A percentile compares a stretch with the other conserved stretches of the same genome.
Conservation (phyloP, 2,888 invertebrate species). For the Drosophila nigritarsus region DNA sequence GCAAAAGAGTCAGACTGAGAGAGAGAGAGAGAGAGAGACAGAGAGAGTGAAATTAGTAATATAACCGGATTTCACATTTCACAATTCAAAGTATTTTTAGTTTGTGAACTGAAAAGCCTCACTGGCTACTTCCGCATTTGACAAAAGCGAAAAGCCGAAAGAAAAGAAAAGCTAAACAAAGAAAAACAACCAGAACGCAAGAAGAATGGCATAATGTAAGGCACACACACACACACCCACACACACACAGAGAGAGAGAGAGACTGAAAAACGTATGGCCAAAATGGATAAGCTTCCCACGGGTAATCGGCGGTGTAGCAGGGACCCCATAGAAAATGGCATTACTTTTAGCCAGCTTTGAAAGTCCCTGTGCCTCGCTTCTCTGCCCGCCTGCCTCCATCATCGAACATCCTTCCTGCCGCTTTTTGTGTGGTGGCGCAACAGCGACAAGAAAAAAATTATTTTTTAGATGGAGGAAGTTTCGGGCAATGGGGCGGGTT, state of each 20-base stretch:
- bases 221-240: slow-evolving; percentile 10
- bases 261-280: slow-evolving; percentile 70
- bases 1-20: neutral
- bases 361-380: neutral
- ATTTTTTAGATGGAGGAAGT: neutral
- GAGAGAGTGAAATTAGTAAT: slow-evolving; percentile 63
- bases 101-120: slow-evolving; percentile 23
- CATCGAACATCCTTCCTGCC: slow-evolving; percentile 48
- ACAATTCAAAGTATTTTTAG: slow-evolving; percentile 72
- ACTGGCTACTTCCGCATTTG: slow-evolving; percentile 61
- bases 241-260: neutral
- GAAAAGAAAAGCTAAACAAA: slow-evolving; percentile 51
- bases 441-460: slow-evolving; percentile 20
- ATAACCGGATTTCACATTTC: slow-evolving; percentile 69
- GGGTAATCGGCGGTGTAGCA: slow-evolving; percentile 36
- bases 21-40: slow-evolving; percentile 2
- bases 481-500: neutral
- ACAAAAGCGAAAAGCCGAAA: slow-evolving; percentile 65
- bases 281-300: slow-evolving; percentile 74
- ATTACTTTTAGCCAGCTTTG: slow-evolving; percentile 52
- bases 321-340: slow-evolving; percentile 55
- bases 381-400: slow-evolving; percentile 4
- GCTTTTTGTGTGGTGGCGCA: slow-evolving; percentile 32
- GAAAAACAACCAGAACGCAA: slow-evolving; percentile 22
- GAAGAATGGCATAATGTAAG: slow-evolving; percentile 26